Evolutionary conservation across 1,140 invertebrate genomes (phyloP), one percentile per base, ranked within the genome.

Genomic region (Armadillidium nasatum): DNA sequence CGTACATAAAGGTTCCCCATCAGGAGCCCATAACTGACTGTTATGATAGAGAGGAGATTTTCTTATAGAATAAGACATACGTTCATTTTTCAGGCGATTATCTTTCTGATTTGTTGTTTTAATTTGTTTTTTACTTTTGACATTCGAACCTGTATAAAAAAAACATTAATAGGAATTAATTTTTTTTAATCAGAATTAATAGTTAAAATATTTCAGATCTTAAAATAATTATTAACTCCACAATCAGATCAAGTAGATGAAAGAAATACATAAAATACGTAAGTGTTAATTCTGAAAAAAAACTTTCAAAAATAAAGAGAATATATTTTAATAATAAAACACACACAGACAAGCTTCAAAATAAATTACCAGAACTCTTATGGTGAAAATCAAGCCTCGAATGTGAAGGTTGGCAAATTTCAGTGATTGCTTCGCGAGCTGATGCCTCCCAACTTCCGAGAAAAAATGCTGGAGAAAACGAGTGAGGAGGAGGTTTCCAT

Each of bases 11-110:
- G 89, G 84, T 78, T 93, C 90, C 9, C 91, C 91, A 84, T 94
- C 93, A 0, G 92, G 91, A 9, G 92, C 92, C 84, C 90, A 85
- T 50, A 95, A 84, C 72, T 89, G 88, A 82, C 92, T 92, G 85
- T 94, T 94, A 82, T 93, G 88, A 85, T 94, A 95, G 60, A 94
- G 85, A 0, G 90, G 89, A 79, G 88, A 90, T 6, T 87, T 88
- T 44, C 89, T 83, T 15, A 87, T 87, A 19, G 86, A 83, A 77
- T 85, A 82, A 21, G 44, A 44, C 33, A 33, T 68, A 10, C 71
- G 73, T 11, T 43, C 13, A n/a, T 68, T 22, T 67, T 50, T 68
- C 44, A 50, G 66, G 13, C 21, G 10, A 45, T 76, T 78, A 1
- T 22, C 10, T n/a, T 72, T n/a, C n/a, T 33, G 69, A 10, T 50